Base-by-base conservation (phyloP, 2,888 invertebrate genomes). In the Drosophila engyochracea region DNA sequence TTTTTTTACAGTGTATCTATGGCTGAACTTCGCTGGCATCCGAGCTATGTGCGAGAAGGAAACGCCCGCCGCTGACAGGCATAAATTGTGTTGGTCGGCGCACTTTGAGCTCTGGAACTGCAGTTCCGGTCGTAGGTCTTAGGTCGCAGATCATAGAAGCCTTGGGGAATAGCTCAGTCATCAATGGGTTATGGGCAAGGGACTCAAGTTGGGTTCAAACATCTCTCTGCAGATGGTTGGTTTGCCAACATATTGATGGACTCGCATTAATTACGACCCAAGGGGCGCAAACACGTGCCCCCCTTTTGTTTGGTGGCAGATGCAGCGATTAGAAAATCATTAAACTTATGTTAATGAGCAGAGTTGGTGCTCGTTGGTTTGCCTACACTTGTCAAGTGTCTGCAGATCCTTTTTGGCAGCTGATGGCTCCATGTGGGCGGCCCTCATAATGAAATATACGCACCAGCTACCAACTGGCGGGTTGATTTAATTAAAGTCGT, bases 261-360 rank as follows among this genome's bases (percentile, higher is more conserved):
- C 53, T 52, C 60, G 52, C 85, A 91, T 91, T 87, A 90, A 91
- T 91, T 91, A 89, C 81, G 37, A 68, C 67, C 64, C 63, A 69
- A 74, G 67, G 31, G 70, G 74, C 78, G 54, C 65, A 75, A 82
- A 79, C 91, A 89, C 91, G 91, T 91, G 91, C 90, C 84, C 80
- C 61, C 19, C n/a, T 30, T 25, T 28, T 7, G 14, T 30, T 53
- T 39, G 25, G 47, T 51, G 49, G 63, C 66, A 74, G 76, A 70
- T 74, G 74, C 76, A 78, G 78, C 86, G 91, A 92, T 92, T 92
- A 92, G 92, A 92, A 92, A 87, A 83, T 86, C 92, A 91, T 92
- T 92, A 92, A 91, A 91, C 82, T 86, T 83, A 87, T 91, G 91
- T 83, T 91, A 92, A 92, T 91, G 90, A 89, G 87, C 79, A 70